Base-by-base conservation (phyloP, 2,888 invertebrate genomes). In the Tetropium fuscum region DNA sequence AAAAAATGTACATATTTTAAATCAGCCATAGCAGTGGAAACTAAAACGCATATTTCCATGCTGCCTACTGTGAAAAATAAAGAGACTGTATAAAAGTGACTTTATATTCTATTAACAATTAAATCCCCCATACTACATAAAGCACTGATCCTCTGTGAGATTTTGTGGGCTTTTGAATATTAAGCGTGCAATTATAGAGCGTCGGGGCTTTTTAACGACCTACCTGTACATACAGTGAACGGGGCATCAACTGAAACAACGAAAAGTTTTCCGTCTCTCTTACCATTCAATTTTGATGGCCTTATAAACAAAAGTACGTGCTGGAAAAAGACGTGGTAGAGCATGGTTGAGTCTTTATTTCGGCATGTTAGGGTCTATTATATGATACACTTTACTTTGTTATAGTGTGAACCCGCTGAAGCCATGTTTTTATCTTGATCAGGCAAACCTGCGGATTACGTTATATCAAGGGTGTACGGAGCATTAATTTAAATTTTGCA, bases 61-160 rank as follows among this genome's bases (percentile, higher is more conserved):
- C 11, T n/a, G n/a, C 10, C 22, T 43, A 60, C 60, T 63, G 57
- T 22, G 54, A 60, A 62, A 62, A 56, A 62, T 55, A 63, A 56
- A 66, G 63, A 62, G 64, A 57, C 54, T 60, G 27, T 43, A 57
- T 63, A 68, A 65, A 68, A 68, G 63, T 66, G 65, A 66, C 68
- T 68, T 68, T 65, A 63, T 68, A 66, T 68, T 68, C 68, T 64
- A 68, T 68, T 68, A 68, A 68, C 68, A 68, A 66, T 68, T 68
- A 65, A 66, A 66, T 40, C 63, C 36, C 44, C 64, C 53, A 55
- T 61, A 47, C 56, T 62, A 58, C 54, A 65, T 63, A 66, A 65
- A 68, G 60, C 61, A 44, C 61, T 53, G 68, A 63, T 65, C 54
- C 59, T 59, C 55, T 20, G 13, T 30, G 54, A 56, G 64, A 66